phyloP scores from a whole-genome alignment of 2,113 vertebrate species.

The Rhea pennata region DNA sequence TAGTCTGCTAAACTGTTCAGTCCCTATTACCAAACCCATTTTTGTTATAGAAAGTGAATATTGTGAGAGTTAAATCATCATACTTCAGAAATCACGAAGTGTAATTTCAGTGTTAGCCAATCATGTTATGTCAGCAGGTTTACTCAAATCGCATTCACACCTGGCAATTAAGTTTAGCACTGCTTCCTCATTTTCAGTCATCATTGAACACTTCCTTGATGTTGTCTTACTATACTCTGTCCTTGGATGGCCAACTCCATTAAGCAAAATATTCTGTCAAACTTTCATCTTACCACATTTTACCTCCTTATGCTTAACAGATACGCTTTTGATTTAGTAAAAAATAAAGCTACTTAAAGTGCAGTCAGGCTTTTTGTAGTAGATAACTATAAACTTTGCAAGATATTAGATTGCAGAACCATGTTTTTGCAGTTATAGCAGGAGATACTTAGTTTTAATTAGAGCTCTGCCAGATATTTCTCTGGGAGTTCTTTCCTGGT shows the following conservation, averaged over 20 bases:
- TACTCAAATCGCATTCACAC: constrained; percentile 56
- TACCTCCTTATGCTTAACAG: neutral
- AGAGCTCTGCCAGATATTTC: neutral
- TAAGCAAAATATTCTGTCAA: neutral
- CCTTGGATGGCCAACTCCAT: constrained; percentile 68
- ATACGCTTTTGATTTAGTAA: neutral
- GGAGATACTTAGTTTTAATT: neutral
- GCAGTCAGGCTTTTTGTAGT: neutral
- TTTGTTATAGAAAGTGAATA: neutral
- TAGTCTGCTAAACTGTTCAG: neutral
- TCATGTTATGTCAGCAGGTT: constrained; percentile 27
- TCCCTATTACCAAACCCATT: neutral
- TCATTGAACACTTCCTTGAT: constrained; percentile 65
- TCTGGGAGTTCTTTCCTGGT: neutral
- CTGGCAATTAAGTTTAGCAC: constrained; percentile 75
- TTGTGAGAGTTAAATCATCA: neutral
- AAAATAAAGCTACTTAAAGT: neutral
- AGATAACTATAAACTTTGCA: neutral
- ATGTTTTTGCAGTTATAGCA: neutral
- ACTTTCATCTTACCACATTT: neutral
- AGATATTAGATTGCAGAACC: neutral
- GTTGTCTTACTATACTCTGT: constrained; percentile 62
- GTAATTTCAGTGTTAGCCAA: constrained; percentile 40
- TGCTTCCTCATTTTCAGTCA: constrained; percentile 76
- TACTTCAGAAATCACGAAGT: constrained; percentile 62